Percentiles rank a stretch among this genome's conserved stretches.
These are phyloP conservation scores for Lasioglossum calceatum DNA, from an alignment of 2,888 invertebrate species.

Conservation along the genomic window DNA sequence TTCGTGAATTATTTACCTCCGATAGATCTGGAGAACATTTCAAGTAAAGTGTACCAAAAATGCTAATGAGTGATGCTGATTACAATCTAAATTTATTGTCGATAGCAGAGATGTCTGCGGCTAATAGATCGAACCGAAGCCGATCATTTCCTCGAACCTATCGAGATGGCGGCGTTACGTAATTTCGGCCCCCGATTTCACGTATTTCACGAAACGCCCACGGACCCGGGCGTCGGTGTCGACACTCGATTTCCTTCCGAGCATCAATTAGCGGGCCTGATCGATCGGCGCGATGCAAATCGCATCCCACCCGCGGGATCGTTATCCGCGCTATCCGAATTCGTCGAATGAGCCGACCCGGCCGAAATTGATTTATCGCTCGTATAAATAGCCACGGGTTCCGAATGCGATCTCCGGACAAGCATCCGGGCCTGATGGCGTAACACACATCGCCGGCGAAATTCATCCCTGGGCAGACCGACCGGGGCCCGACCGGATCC, in stretches of 20 bases:
- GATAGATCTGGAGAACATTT: not conserved
- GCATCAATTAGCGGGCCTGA: conserved; percentile 49
- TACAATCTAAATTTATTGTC: too few relatives aligned
- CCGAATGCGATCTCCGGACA: not conserved
- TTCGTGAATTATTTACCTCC: not conserved
- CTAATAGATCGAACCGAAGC: too few relatives aligned
- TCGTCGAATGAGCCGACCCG: conserved; percentile 22
- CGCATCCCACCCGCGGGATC: conserved; percentile 35
- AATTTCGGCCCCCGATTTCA: conserved; percentile 19
- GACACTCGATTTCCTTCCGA: conserved; percentile 54
- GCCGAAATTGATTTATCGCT: conserved; percentile 40
- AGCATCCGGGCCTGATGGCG: not conserved
- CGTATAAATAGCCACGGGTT: conserved; percentile 28
- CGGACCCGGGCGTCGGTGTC: conserved; percentile 57
- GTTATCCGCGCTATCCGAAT: conserved; percentile 28
- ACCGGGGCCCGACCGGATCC: not conserved
- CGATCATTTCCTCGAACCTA: too few relatives aligned
- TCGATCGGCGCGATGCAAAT: conserved; percentile 35
- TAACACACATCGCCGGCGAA: conserved; percentile 9
- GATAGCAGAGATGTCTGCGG: too few relatives aligned
- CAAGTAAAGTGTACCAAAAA: too few relatives aligned
- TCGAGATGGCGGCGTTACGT: conserved; percentile 9
- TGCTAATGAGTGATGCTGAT: too few relatives aligned
- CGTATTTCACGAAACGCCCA: conserved; percentile 41
- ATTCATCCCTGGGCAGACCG: not conserved